Evolutionary conservation across 2,797 vertebrate species (phyloP).

Genomic region (Tachyglossus aculeatus): DNA sequence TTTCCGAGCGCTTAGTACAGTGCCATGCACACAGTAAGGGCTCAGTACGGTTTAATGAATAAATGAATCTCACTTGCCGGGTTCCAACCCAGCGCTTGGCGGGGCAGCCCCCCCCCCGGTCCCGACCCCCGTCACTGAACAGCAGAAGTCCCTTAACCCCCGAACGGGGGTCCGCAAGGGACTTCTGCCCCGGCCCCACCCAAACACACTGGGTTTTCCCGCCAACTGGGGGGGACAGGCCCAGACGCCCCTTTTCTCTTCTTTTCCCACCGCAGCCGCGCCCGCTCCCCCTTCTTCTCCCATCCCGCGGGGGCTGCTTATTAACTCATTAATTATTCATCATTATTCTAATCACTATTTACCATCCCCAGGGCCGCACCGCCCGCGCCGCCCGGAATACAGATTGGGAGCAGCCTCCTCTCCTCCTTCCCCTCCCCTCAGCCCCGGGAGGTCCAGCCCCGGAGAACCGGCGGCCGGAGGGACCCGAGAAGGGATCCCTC

Average conservation of each 20-base stretch:
- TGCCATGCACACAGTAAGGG: no score
- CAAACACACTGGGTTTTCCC: not conserved
- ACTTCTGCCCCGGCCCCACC: not conserved
- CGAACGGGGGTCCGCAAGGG: not conserved
- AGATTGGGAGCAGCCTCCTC: constrained; percentile 30
- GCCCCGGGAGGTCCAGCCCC: no score
- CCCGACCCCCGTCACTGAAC: not conserved
- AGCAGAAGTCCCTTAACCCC: not conserved
- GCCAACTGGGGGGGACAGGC: not conserved
- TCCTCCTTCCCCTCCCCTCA: not conserved
- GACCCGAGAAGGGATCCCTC: no score
- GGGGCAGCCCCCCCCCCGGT: not conserved
- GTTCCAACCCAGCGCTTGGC: no score
- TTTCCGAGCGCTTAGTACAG: no score
- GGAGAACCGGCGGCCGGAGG: no score
- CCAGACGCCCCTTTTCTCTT: not conserved
- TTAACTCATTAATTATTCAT: constrained; percentile 69
- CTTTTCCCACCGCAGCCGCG: not conserved
- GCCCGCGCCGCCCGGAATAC: constrained; percentile 23
- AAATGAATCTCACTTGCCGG: no score
- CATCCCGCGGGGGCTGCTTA: constrained; percentile 53
- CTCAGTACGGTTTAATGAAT: no score
- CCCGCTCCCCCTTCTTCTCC: constrained; percentile 9
- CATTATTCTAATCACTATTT: constrained; percentile 70
- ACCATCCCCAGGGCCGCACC: constrained; percentile 59